These are phyloP conservation scores for Ahaetulla prasina DNA, from an alignment of 2,113 vertebrate genomes.

Conservation along the genomic window DNA sequence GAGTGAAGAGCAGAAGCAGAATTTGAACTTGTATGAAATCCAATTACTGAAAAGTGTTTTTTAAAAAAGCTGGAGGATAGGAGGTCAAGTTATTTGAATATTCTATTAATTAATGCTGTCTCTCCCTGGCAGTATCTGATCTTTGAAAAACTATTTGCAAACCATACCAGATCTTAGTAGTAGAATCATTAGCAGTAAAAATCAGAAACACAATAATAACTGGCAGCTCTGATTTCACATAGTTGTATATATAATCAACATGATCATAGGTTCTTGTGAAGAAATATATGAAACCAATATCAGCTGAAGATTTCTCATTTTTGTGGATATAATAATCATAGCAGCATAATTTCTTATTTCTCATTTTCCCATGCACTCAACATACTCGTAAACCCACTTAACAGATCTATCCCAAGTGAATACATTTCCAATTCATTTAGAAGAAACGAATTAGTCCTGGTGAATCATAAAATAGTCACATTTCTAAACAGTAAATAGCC, in stretches of 20 bases:
- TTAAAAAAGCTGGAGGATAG: neutral
- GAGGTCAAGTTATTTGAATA: neutral
- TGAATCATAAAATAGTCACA: constrained; percentile 21
- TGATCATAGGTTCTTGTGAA: neutral
- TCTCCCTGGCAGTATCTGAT: neutral
- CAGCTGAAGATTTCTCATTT: neutral
- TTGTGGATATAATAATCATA: constrained; percentile 6
- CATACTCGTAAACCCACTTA: constrained; percentile 10
- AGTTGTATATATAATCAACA: neutral
- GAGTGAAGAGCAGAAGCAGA: neutral
- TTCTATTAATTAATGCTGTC: neutral
- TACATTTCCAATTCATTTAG: constrained; percentile 24
- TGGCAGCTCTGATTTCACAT: neutral
- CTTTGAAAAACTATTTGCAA: constrained; percentile 8
- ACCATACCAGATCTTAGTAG: neutral
- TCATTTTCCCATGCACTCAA: neutral
- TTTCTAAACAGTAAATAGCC: constrained; percentile 10
- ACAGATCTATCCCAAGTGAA: constrained; percentile 16
- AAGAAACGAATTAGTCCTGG: constrained; percentile 21
- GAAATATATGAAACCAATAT: neutral
- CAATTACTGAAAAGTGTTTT: neutral
- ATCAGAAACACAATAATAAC: constrained; percentile 11
- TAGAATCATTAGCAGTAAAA: neutral
- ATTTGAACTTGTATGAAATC: neutral
- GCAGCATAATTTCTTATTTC: constrained; percentile 12